Evolutionary conservation across 2,797 vertebrate species (phyloP), one percentile per base, ranked within the genome.

Genomic region (Erethizon dorsatum): DNA sequence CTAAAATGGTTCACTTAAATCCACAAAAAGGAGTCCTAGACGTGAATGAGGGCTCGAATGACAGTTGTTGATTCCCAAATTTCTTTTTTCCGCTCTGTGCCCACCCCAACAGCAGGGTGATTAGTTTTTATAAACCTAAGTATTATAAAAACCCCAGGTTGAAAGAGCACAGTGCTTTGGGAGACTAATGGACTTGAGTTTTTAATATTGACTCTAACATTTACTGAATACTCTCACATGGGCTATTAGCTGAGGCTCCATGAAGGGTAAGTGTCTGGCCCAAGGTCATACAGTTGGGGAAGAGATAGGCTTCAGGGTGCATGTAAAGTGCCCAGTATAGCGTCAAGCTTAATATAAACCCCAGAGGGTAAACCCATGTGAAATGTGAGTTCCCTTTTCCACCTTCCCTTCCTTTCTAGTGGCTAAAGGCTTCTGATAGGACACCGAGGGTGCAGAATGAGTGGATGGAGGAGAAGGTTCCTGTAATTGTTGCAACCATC

Each of bases 401-500:
- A 71, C 24, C 80, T 91, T 96, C 69, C 83, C 73, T 26, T 79
- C 33, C 10, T 96, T 84, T 52, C 17, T 73, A 99, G 99, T n/a
- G 99, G 69, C 97, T 99, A 95, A 99, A 99, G 98, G 50, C 98
- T 45, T 98, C 96, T 28, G 99, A 99, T 93, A 99, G 99, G 84
- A 99, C 99, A 1, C 98, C n/a, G n/a, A n/a, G 98, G 87, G 98
- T 98, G 18, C 99, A 99, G 98, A 99, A 98, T 54, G 99, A 99
- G 24, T 99, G 99, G 99, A 99, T 99, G 99, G 99, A 99, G 91
- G 99, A 99, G 88, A 99, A 99, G 94, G 99, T 99, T 88, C 98
- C 99, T 80, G 99, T 99, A 33, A 99, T 99, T 95, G 99, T 99
- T 61, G 99, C 99, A 85, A 99, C 99, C 79, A 99, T 99, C 98